A percentile compares a stretch with the other conserved stretches of the same genome.
phyloP scores from a whole-genome alignment of 1,140 invertebrate species.

The Conus ventricosus region DNA sequence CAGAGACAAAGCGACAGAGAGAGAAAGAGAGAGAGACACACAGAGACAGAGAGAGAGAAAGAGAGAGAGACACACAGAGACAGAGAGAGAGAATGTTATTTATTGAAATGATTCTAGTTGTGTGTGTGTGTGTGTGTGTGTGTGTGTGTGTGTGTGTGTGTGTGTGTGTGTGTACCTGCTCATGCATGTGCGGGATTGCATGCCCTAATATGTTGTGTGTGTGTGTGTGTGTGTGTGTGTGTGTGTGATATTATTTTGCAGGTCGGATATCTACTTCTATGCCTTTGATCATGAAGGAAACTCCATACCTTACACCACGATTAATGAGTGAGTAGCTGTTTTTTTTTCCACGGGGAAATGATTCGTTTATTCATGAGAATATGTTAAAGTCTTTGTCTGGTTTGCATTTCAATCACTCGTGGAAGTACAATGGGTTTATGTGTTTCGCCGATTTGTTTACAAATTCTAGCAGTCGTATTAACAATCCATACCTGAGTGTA shows the following conservation, averaged over 20 bases:
- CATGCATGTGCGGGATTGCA: not conserved
- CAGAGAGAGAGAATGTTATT: not conserved
- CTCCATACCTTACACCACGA: not conserved
- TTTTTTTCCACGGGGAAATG: not conserved
- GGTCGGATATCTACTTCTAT: constrained; percentile 40
- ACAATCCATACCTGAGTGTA: too few species aligned
- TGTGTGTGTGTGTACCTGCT: not conserved
- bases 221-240: not conserved
- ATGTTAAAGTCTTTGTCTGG: too few species aligned
- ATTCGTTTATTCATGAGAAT: too few species aligned
- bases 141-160: not conserved
- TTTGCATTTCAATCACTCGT: too few species aligned
- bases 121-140: not conserved
- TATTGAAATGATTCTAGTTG: not conserved
- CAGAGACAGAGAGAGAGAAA: not conserved
- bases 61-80: not conserved
- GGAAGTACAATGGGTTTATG: too few species aligned
- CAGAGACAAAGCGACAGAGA: too few species aligned
- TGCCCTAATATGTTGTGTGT: not conserved
- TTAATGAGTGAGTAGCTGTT: constrained; percentile 21
- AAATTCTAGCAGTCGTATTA: too few species aligned
- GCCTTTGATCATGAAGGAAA: constrained; percentile 35
- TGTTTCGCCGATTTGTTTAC: too few species aligned
- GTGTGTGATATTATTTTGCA: constrained; percentile 17
- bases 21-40: too few species aligned